phyloP scores from a whole-genome alignment of 2,113 vertebrate genomes.

The Gyps fulvus region DNA sequence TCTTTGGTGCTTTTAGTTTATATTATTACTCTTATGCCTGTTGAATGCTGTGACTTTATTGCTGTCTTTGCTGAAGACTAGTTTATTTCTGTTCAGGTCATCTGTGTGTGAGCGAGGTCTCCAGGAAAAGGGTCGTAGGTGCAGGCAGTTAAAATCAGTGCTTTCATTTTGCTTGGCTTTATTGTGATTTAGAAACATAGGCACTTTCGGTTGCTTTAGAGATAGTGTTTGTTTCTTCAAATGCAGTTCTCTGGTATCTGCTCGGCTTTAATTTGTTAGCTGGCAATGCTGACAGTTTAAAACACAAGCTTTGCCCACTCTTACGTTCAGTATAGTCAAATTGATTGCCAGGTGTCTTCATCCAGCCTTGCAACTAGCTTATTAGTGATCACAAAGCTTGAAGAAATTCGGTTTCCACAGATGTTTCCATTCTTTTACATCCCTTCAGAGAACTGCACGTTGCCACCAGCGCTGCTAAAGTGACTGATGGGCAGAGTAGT shows the following conservation, averaged over 20 bases:
- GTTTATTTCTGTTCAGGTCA: background rate
- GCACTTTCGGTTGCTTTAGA: background rate
- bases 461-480: background rate
- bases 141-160: background rate
- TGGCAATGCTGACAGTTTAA: background rate
- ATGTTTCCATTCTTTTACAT: background rate
- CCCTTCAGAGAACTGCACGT: background rate
- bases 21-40: background rate
- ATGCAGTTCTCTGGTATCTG: background rate
- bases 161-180: background rate
- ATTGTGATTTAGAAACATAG: background rate
- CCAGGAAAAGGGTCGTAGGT: background rate
- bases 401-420: background rate
- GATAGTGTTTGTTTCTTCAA: background rate
- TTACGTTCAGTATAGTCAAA: background rate
- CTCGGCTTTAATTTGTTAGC: background rate
- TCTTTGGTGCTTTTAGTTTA: background rate
- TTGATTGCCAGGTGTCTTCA: background rate
- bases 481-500: background rate
- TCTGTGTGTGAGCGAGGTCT: background rate
- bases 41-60: background rate
- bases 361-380: background rate
- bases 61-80: background rate
- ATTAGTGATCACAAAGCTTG: background rate
- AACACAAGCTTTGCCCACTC: background rate